Evolutionary conservation across 2,888 invertebrate species (phyloP).

Genomic region (Pyrgus malvae): DNA sequence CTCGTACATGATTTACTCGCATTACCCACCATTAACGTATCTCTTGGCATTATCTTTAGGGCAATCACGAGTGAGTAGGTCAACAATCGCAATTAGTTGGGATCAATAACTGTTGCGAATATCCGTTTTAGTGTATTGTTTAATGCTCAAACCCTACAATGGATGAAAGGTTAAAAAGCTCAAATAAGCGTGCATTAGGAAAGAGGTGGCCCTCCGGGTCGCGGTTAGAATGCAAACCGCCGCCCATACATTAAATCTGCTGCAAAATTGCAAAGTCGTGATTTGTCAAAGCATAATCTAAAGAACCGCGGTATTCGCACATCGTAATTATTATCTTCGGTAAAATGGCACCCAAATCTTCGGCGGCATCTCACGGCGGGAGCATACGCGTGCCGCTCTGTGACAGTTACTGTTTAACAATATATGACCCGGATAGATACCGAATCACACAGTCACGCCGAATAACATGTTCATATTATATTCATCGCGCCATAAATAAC

Average conservation of each 20-base stretch:
- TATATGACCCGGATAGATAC: constrained; percentile 25
- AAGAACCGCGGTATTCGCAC: constrained; percentile 80
- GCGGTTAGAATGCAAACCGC: constrained; percentile 81
- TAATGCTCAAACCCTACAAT: constrained; percentile 72
- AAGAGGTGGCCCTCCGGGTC: constrained; percentile 80
- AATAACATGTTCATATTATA: constrained; percentile 13
- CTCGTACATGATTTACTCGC: constrained; percentile 12
- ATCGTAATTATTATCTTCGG: constrained; percentile 80
- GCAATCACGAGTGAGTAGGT: constrained; percentile 26
- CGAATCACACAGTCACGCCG: constrained; percentile 20
- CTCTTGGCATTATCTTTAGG: constrained; percentile 15
- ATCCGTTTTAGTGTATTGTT: constrained; percentile 73
- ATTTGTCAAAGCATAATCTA: constrained; percentile 82
- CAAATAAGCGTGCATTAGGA: constrained; percentile 82
- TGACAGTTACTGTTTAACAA: constrained; percentile 19
- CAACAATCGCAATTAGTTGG: constrained; percentile 46
- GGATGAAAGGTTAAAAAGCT: constrained; percentile 82
- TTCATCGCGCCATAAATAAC: constrained; percentile 17
- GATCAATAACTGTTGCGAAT: constrained; percentile 64
- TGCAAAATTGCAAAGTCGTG: constrained; percentile 82
- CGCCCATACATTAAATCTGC: constrained; percentile 82
- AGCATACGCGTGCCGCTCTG: constrained; percentile 36
- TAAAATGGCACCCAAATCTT: constrained; percentile 77
- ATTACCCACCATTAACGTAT: constrained; percentile 10
- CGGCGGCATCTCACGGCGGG: constrained; percentile 56